phyloP scores from a whole-genome alignment of 2,888 invertebrate species.

The Esperia sulphurella region DNA sequence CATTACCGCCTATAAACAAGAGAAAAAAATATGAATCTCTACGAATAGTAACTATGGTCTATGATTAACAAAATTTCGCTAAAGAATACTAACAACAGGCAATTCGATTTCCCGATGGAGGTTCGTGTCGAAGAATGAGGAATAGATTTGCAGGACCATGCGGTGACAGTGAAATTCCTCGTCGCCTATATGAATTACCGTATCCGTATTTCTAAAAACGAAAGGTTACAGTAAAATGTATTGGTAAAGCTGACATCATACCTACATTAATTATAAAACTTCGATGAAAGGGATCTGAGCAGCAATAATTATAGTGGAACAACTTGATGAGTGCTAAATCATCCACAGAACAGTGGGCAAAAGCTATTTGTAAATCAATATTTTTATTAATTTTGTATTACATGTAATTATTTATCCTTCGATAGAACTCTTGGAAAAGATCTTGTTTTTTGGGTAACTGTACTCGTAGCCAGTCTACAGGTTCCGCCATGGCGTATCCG shows the following conservation, averaged over 20 bases:
- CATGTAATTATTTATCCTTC: slow-evolving; percentile 83
- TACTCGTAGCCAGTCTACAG: slow-evolving; percentile 82
- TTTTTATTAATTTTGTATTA: slow-evolving; percentile 41
- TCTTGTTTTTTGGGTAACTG: slow-evolving; percentile 83
- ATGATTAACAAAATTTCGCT: neutral
- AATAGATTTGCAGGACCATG: slow-evolving; percentile 84
- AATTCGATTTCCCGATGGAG: slow-evolving; percentile 50
- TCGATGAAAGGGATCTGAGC: no score
- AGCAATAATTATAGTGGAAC: no score
- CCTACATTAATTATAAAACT: no score
- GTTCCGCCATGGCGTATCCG: slow-evolving; percentile 77
- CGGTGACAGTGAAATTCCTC: slow-evolving; percentile 85
- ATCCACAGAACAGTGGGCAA: no score
- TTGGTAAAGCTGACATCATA: no score
- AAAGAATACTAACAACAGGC: slow-evolving; percentile 46
- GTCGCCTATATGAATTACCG: slow-evolving; percentile 81
- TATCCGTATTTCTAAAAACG: slow-evolving; percentile 82
- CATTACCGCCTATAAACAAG: no score
- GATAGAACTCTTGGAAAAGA: slow-evolving; percentile 82
- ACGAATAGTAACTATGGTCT: no score
- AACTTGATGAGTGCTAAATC: no score
- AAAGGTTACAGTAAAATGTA: no score
- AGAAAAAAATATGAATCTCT: no score
- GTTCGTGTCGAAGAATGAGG: slow-evolving; percentile 80
- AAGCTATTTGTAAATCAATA: no score